Percentiles rank a stretch among this genome's conserved stretches.
Evolutionary conservation across 1,140 invertebrate species (phyloP).

Genomic region (Marisa cornuarietis): DNA sequence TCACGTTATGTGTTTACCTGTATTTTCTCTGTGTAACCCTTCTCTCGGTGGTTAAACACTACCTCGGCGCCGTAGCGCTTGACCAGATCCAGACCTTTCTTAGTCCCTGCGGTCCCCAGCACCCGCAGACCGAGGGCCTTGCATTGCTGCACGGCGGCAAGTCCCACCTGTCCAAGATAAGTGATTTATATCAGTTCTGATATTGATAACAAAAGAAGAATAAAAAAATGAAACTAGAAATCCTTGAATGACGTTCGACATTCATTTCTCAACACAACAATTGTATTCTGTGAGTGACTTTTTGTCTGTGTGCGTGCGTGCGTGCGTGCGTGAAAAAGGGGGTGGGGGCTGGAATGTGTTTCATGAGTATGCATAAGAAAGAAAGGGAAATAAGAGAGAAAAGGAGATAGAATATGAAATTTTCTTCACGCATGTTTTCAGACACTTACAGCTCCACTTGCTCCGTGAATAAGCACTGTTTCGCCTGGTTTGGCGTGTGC

Average conservation of each 20-base stretch:
- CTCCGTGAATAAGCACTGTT: slow-evolving; percentile 72
- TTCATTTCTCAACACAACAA: too few species aligned
- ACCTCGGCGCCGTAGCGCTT: slow-evolving; percentile 67
- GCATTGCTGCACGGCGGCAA: slow-evolving; percentile 72
- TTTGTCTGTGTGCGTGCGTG: background rate
- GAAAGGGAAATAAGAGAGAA: background rate
- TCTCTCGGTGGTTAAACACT: slow-evolving; percentile 69
- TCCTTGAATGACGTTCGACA: too few species aligned
- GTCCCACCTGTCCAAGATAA: slow-evolving; percentile 59
- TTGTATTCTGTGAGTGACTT: too few species aligned
- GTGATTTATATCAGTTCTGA: background rate
- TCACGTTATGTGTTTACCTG: background rate
- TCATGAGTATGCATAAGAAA: background rate
- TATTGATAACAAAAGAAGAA: too few species aligned
- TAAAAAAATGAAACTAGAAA: too few species aligned
- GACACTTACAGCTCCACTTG: slow-evolving; percentile 70
- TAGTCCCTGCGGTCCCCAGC: slow-evolving; percentile 65
- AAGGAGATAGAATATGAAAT: too few species aligned
- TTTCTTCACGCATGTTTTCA: too few species aligned
- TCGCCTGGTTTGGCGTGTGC: slow-evolving; percentile 66
- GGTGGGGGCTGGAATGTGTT: too few species aligned
- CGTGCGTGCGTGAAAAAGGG: background rate
- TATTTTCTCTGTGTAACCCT: slow-evolving; percentile 49
- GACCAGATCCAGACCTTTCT: slow-evolving; percentile 68
- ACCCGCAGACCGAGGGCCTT: slow-evolving; percentile 60